These are phyloP conservation scores for Andrena trimmerana DNA, from an alignment of 2,888 invertebrate genomes.

Conservation along the genomic window DNA sequence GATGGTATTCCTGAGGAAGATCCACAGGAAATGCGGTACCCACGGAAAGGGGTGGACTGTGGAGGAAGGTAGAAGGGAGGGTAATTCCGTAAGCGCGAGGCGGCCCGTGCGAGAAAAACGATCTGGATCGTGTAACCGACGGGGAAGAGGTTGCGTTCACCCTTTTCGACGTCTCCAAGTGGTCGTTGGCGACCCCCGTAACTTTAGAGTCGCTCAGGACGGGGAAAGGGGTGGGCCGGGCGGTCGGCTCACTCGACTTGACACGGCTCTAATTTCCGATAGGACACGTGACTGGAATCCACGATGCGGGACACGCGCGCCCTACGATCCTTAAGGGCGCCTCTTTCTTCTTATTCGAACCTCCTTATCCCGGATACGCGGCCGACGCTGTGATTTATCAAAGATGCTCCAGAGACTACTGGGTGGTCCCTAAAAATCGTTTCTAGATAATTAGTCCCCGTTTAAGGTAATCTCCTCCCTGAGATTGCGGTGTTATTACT, in stretches of 20 bases:
- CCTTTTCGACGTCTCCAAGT: slow-evolving; percentile 37
- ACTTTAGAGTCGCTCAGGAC: slow-evolving; percentile 61
- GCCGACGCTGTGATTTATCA: slow-evolving; percentile 69
- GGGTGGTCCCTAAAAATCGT: slow-evolving; percentile 41
- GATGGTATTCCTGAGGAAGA: neutral
- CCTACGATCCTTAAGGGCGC: slow-evolving; percentile 32
- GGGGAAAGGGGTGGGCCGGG: slow-evolving; percentile 26
- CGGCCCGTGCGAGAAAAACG: slow-evolving; percentile 35
- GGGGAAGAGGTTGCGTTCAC: slow-evolving; percentile 7
- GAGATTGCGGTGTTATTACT: neutral
- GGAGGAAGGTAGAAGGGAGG: neutral
- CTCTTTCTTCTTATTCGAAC: slow-evolving; percentile 54
- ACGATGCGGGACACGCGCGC: slow-evolving; percentile 61
- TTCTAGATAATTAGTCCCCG: slow-evolving; percentile 32
- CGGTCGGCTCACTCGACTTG: slow-evolving; percentile 63
- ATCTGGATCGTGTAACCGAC: slow-evolving; percentile 62
- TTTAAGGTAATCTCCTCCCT: slow-evolving; percentile 13
- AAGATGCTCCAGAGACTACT: neutral
- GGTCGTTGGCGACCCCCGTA: slow-evolving; percentile 61
- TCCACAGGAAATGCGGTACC: slow-evolving; percentile 7
- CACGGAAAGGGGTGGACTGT: neutral
- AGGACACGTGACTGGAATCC: slow-evolving; percentile 83
- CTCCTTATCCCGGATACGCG: slow-evolving; percentile 57
- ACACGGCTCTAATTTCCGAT: slow-evolving; percentile 84
- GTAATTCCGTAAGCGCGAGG: slow-evolving; percentile 9